Percentiles rank a stretch among this genome's conserved stretches.
Conservation (phyloP, 1,140 invertebrate species). For the Trachymyrmex cornetzi region DNA sequence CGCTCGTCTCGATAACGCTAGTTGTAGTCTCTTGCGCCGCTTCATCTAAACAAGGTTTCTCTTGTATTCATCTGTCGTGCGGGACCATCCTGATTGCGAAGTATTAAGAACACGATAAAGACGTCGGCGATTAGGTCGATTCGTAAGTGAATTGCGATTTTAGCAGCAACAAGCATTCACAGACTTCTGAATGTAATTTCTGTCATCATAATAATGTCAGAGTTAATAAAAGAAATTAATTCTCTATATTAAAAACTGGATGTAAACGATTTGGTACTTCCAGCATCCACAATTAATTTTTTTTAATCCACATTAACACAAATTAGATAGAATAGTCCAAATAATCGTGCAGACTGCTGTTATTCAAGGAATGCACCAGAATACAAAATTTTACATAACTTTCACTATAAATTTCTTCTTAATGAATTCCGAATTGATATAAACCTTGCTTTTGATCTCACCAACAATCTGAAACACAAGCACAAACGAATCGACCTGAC, state of each 20-base stretch:
- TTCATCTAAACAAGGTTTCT: constrained; percentile 77
- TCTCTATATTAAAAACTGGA: background rate
- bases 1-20: constrained; percentile 56
- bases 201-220: background rate
- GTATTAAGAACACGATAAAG: background rate
- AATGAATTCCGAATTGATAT: background rate
- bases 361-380: background rate
- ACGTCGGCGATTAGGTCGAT: constrained; percentile 29
- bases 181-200: background rate
- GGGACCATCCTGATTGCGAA: constrained; percentile 20
- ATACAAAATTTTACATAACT: constrained; percentile 46
- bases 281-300: constrained; percentile 19
- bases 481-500: constrained; percentile 49
- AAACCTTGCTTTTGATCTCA: constrained; percentile 9
- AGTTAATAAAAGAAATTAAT: background rate
- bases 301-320: background rate
- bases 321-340: background rate
- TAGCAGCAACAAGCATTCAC: background rate
- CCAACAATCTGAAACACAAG: constrained; percentile 12
- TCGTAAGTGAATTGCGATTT: constrained; percentile 38
- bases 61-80: constrained; percentile 39
- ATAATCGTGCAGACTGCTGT: background rate
- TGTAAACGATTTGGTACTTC: background rate
- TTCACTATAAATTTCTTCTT: constrained; percentile 16
- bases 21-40: constrained; percentile 57